Percentiles rank a stretch among this genome's conserved stretches.
Evolutionary conservation across 2,113 vertebrate genomes (phyloP).

Genomic region (Podiceps cristatus): DNA sequence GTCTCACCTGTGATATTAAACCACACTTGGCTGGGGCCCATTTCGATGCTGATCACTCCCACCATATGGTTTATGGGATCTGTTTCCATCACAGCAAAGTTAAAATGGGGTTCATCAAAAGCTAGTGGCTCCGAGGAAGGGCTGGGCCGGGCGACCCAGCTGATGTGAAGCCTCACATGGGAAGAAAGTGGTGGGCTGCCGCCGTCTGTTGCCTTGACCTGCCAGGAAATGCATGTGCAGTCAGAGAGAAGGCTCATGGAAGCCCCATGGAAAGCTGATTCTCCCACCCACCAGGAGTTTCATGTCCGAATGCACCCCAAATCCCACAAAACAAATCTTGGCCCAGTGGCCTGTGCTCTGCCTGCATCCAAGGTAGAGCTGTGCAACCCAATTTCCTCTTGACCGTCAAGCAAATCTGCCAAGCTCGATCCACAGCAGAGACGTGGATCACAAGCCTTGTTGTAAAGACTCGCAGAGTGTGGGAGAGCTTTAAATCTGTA

Average conservation of each 20-base stretch:
- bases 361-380: not conserved
- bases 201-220: conserved; percentile 90
- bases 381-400: not conserved
- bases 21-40: conserved; percentile 83
- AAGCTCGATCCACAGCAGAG: not conserved
- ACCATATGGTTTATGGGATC: conserved; percentile 94
- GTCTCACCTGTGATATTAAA: conserved; percentile 91
- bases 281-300: not conserved
- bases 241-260: not conserved
- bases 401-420: not conserved
- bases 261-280: not conserved
- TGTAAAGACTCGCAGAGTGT: not conserved
- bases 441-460: not conserved
- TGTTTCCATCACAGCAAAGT: conserved; percentile 93
- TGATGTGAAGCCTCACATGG: conserved; percentile 88
- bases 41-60: conserved; percentile 90
- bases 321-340: not conserved
- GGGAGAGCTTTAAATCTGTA: not conserved
- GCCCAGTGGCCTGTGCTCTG: not conserved
- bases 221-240: not conserved
- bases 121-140: conserved; percentile 79
- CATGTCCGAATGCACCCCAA: not conserved
- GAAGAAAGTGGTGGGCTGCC: conserved; percentile 84
- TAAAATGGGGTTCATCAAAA: conserved; percentile 90
- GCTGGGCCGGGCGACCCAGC: conserved; percentile 84